phyloP scores from a whole-genome alignment of 2,797 vertebrate genomes.

The Lacerta bilineata region DNA sequence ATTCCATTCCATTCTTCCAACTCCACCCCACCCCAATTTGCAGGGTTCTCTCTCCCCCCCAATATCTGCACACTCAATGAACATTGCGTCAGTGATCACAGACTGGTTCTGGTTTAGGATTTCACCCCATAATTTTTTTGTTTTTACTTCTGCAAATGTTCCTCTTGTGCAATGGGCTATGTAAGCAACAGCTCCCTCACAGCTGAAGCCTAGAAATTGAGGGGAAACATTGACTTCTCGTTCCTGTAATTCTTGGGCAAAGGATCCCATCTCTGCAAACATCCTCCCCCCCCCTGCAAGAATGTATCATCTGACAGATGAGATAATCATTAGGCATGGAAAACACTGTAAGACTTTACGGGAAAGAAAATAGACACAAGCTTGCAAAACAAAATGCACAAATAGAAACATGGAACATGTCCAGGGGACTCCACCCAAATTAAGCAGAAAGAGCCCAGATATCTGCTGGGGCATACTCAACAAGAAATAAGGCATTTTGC shows the following conservation, averaged over 20 bases:
- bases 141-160: background rate
- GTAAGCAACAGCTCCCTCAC: background rate
- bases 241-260: background rate
- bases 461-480: background rate
- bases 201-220: background rate
- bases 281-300: background rate
- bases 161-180: no score
- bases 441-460: background rate
- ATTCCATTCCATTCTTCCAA: background rate
- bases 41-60: no score
- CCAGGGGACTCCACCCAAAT: background rate
- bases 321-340: background rate
- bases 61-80: background rate
- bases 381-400: no score
- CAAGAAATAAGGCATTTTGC: background rate
- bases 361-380: background rate
- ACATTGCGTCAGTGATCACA: background rate
- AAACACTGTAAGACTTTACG: background rate
- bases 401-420: background rate
- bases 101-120: background rate
- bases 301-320: background rate
- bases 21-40: background rate
- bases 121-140: no score
- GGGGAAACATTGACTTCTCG: background rate
- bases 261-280: background rate